Percentiles rank a stretch among this genome's conserved stretches.
Evolutionary conservation across 1,140 invertebrate species (phyloP).

Genomic region (Leguminivora glycinivorella): DNA sequence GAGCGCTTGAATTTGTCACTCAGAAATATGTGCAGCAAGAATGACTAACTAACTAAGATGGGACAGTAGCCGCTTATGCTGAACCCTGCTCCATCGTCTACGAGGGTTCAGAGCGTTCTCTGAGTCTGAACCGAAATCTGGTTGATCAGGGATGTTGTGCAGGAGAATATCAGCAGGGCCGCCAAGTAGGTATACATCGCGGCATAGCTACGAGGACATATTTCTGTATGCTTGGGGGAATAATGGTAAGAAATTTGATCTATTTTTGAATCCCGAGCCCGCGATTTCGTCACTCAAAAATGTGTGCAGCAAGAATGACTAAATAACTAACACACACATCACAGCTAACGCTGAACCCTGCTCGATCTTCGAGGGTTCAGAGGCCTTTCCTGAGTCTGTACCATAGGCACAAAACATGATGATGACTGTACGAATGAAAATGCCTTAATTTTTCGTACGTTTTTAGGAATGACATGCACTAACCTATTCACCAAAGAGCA

Average conservation of each 20-base stretch:
- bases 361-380: slow-evolving; percentile 84
- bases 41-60: no score
- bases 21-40: no score
- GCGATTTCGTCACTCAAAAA: no score
- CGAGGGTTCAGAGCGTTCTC: slow-evolving; percentile 86
- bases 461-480: no score
- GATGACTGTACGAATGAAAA: no score
- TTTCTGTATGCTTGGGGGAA: slow-evolving; percentile 89
- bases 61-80: slow-evolving; percentile 75
- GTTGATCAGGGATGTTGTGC: slow-evolving; percentile 72
- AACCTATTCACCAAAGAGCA: no score
- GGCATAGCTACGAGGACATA: slow-evolving; percentile 85
- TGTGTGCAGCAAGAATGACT: no score
- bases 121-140: slow-evolving; percentile 85
- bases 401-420: no score
- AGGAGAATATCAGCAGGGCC: slow-evolving; percentile 76
- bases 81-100: slow-evolving; percentile 86
- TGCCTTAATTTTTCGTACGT: no score
- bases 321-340: no score
- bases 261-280: no score
- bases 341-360: slow-evolving; percentile 82
- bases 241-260: slow-evolving; percentile 71
- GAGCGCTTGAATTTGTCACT: no score
- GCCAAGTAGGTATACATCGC: slow-evolving; percentile 84
- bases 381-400: slow-evolving; percentile 88